Conservation (phyloP, 2,797 vertebrate genomes). For the Alcedo quadribrachys region DNA sequence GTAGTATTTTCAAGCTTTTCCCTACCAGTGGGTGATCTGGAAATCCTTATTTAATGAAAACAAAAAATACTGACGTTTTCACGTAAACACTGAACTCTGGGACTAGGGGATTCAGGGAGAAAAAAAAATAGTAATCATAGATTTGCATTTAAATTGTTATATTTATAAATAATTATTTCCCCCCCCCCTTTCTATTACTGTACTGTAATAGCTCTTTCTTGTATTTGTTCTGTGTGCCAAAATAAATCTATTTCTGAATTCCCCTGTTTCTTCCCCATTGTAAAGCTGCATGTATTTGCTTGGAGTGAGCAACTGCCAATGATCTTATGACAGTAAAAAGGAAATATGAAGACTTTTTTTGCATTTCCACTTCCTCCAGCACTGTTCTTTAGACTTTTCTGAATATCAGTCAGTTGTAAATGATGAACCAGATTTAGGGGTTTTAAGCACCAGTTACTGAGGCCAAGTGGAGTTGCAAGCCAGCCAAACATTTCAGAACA, state of each 20-base stretch:
- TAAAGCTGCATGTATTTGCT: background rate
- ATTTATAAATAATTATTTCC: background rate
- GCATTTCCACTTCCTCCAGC: background rate
- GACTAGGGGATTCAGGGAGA: background rate
- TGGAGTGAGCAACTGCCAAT: background rate
- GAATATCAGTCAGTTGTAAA: background rate
- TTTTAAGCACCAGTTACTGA: background rate
- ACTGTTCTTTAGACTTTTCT: background rate
- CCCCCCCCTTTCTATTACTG: background rate
- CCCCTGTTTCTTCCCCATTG: background rate
- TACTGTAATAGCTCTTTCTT: background rate
- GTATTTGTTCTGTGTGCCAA: background rate
- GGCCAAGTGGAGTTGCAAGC: background rate
- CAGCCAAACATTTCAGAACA: background rate
- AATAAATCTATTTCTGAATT: slow-evolving; percentile 19
- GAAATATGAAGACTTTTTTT: background rate
- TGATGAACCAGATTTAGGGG: background rate
- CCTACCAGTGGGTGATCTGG: background rate
- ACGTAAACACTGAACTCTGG: background rate
- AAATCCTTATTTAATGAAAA: background rate
- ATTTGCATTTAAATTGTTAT: slow-evolving; percentile 7
- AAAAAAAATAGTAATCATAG: background rate
- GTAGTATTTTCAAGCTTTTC: background rate
- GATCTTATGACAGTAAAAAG: background rate
- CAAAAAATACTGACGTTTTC: background rate